Evolutionary conservation across 2,797 vertebrate genomes (phyloP), one percentile per base, ranked within the genome.

Genomic region (Lutjanus argentimaculatus): DNA sequence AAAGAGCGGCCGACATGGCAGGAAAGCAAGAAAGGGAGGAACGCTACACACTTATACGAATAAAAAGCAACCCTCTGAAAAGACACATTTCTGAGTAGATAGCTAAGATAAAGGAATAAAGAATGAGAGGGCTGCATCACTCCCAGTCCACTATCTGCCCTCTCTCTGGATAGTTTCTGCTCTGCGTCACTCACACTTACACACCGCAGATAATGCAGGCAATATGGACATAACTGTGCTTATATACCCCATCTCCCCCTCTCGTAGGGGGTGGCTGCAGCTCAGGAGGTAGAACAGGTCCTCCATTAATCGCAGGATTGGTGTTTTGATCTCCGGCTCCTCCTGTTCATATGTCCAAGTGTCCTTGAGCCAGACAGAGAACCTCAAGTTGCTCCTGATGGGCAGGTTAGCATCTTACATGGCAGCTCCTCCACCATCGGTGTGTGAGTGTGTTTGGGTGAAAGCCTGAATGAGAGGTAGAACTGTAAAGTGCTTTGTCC

Each of bases 171-270:
- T 76, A 53, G 42, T 45, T 82, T 79, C 64, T 83, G 61, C 62
- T 75, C 48, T 80, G 77, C 73, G 25, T 78, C 82, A 80, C 72
- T 57, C 49, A 8, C 72, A 80, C 67, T 45, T 21, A 36, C 68
- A 63, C 65, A n/a, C 62, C 19, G 12, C 58, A 51, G 22, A 80
- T 84, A 84, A 86, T 80, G 48, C 78, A 79, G 74, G 80, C 81
- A 88, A 78, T 71, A 73, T 89, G 75, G 74, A 19, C 62, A 71
- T 75, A 56, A 66, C 71, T 52, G 43, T 19, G 58, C 49, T 46
- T 58, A 22, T 8, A 66, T 13, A 6, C 16, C 36, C 17, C 49
- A 16, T 42, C 56, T 42, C 21, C 55, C 25, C 14, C n/a, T 21
- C n/a, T 46, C 13, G 2, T 11, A 15, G 48, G 7, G 46, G 45